Percentiles rank a stretch among this genome's conserved stretches.
phyloP scores from a whole-genome alignment of 2,888 invertebrate species.

The Neoascia interrupta region DNA sequence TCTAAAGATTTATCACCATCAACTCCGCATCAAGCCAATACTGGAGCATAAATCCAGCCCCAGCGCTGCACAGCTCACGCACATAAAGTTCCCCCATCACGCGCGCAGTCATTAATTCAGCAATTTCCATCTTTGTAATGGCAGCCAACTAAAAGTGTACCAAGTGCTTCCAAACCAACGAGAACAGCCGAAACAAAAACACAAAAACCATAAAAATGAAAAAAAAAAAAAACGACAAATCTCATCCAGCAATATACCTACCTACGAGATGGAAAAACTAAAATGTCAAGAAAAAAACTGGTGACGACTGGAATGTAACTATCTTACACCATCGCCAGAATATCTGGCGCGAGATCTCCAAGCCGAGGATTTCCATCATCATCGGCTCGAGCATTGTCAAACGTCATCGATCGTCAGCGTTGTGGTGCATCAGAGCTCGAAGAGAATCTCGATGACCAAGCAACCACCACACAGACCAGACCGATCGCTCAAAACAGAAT shows the following conservation, averaged over 20 bases:
- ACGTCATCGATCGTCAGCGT: constrained; percentile 2
- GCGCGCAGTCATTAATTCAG: constrained; percentile 61
- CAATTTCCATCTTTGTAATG: constrained; percentile 68
- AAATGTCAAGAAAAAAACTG: constrained; percentile 62
- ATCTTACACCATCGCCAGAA: constrained; percentile 68
- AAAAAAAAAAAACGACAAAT: constrained; percentile 18
- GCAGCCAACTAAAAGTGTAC: constrained; percentile 44
- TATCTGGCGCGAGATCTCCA: constrained; percentile 65
- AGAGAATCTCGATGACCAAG: neutral
- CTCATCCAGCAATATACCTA: too few relatives aligned
- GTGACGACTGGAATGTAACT: constrained; percentile 69
- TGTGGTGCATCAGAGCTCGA: neutral
- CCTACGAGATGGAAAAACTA: constrained; percentile 12
- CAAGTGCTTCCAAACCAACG: neutral
- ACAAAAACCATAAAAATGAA: neutral
- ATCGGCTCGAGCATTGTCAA: neutral
- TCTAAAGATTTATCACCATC: constrained; percentile 50
- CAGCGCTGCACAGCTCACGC: too few relatives aligned
- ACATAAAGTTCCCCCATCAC: constrained; percentile 21
- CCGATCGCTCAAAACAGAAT: constrained; percentile 76
- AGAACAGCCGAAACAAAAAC: neutral
- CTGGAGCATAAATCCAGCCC: constrained; percentile 16
- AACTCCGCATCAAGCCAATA: constrained; percentile 26
- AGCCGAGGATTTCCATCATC: constrained; percentile 54
- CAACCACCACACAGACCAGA: neutral